These are phyloP conservation scores for Hestina assimilis DNA, from an alignment of 1,140 invertebrate species.

Conservation along the genomic window DNA sequence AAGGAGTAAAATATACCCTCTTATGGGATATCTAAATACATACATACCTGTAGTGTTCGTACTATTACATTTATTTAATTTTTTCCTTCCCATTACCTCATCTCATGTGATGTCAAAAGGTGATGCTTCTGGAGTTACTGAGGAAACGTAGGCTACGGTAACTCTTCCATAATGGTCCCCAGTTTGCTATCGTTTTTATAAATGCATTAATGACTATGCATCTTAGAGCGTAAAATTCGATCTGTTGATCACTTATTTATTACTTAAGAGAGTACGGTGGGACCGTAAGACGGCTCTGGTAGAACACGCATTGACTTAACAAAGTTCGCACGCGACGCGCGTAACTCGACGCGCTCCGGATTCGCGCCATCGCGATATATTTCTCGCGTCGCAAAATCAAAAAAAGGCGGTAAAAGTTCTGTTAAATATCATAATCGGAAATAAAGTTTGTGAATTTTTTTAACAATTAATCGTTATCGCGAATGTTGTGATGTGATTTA, in stretches of 20 bases:
- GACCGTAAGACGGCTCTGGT: conserved; percentile 48
- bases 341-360: conserved; percentile 46
- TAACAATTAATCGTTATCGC: conserved; percentile 32
- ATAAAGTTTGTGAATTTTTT: conserved; percentile 11
- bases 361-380: conserved; percentile 53
- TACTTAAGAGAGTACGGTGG: conserved; percentile 38
- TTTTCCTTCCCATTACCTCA: too few relatives aligned
- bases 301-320: conserved; percentile 53
- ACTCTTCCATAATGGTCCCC: too few relatives aligned
- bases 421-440: too few relatives aligned
- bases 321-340: conserved; percentile 63
- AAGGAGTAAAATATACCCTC: too few relatives aligned
- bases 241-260: conserved; percentile 17
- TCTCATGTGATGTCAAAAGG: too few relatives aligned
- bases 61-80: too few relatives aligned
- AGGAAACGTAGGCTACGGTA: too few relatives aligned
- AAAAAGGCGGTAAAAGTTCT: conserved; percentile 19
- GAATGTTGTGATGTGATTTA: conserved; percentile 41
- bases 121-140: too few relatives aligned
- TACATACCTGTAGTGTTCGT: too few relatives aligned
- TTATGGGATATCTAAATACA: too few relatives aligned
- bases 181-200: too few relatives aligned
- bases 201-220: conserved; percentile 7
- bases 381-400: conserved; percentile 24
- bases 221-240: conserved; percentile 6